Evolutionary conservation across 1,140 invertebrate genomes (phyloP).

Genomic region (Neomicropteryx cornuta): DNA sequence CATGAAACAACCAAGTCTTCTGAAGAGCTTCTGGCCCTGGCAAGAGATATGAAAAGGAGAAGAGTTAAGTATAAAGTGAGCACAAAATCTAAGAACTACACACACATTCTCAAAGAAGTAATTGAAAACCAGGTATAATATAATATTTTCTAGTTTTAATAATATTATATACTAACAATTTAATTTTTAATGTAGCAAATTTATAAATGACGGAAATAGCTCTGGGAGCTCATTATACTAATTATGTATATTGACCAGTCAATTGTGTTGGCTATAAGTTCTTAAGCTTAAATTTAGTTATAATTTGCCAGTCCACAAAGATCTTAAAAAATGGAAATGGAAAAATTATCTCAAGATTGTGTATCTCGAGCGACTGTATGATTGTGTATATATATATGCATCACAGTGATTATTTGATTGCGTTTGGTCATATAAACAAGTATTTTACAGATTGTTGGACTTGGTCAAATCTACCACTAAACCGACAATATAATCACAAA

Average conservation of each 20-base stretch:
- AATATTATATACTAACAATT: background rate
- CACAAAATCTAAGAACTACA: slow-evolving; percentile 49
- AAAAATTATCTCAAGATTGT: too few species aligned
- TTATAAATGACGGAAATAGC: too few species aligned
- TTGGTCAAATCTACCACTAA: too few species aligned
- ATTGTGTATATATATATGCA: too few species aligned
- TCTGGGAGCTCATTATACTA: too few species aligned
- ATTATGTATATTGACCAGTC: background rate
- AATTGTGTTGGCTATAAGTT: slow-evolving; percentile 2
- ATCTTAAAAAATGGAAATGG: background rate
- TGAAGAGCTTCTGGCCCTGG: slow-evolving; percentile 42
- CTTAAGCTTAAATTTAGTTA: background rate
- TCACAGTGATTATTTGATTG: too few species aligned
- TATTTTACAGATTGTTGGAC: too few species aligned
- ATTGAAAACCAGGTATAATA: slow-evolving; percentile 46
- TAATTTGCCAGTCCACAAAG: background rate
- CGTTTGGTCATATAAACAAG: too few species aligned
- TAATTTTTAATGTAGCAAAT: too few species aligned
- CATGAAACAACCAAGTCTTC: slow-evolving; percentile 21
- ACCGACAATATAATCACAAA: too few species aligned
- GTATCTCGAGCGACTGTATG: too few species aligned
- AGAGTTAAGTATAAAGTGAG: slow-evolving; percentile 51
- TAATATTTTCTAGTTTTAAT: background rate
- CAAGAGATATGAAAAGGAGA: slow-evolving; percentile 50
- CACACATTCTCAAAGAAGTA: slow-evolving; percentile 48